Evolutionary conservation across 2,113 vertebrate genomes (phyloP).

Genomic region (Halcyon malimbica): DNA sequence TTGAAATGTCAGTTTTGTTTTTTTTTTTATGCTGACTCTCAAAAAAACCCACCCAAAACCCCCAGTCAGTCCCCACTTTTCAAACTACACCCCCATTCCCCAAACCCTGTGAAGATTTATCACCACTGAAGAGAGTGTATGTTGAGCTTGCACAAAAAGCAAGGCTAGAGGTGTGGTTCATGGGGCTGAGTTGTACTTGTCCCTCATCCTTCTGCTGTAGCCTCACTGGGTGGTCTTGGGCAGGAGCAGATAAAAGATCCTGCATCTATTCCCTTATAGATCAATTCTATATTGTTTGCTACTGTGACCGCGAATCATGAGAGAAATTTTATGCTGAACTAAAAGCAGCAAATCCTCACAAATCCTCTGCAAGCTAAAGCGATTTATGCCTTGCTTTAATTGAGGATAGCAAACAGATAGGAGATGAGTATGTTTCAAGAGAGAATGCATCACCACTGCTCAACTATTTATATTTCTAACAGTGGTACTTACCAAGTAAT

Average conservation of each 20-base stretch:
- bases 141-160: neutral
- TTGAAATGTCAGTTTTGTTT: neutral
- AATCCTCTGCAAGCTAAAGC: neutral
- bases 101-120: neutral
- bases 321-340: neutral
- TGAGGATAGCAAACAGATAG: neutral
- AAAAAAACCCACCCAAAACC: neutral
- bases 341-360: neutral
- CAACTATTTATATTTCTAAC: neutral
- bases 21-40: neutral
- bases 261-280: neutral
- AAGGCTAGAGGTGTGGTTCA: neutral
- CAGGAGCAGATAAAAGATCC: neutral
- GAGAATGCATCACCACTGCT: neutral
- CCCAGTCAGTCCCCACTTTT: neutral
- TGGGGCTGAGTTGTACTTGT: neutral
- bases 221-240: neutral
- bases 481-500: neutral
- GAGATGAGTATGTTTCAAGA: neutral
- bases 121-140: neutral
- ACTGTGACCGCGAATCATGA: neutral
- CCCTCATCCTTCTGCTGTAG: neutral
- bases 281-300: neutral
- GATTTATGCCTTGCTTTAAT: neutral
- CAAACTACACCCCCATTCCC: neutral